phyloP scores from a whole-genome alignment of 2,113 vertebrate species.

The Halichoerus grypus region DNA sequence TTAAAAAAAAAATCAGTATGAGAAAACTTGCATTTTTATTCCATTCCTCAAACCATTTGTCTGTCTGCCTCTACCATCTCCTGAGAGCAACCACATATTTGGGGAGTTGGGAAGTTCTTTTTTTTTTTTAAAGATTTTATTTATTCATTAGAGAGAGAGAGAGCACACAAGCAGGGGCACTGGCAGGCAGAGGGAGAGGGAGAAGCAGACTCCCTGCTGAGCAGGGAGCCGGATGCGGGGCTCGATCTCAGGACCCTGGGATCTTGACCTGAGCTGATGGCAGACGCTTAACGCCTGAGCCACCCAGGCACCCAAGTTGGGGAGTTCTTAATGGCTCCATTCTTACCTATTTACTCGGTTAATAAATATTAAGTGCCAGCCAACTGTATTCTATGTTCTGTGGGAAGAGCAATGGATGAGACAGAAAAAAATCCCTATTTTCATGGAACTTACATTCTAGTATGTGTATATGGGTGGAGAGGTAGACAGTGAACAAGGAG shows the following conservation, averaged over 20 bases:
- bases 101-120: not conserved
- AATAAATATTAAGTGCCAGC: not conserved
- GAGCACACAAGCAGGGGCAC: not conserved
- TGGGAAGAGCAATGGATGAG: not conserved
- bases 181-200: not conserved
- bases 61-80: not conserved
- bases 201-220: not conserved
- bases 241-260: not conserved
- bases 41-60: not conserved
- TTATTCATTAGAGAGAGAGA: not conserved
- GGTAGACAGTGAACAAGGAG: not conserved
- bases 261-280: not conserved
- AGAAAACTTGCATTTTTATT: not conserved
- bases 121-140: not conserved
- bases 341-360: not conserved
- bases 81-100: not conserved
- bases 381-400: not conserved
- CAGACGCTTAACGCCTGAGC: not conserved
- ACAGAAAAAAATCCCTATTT: slow-evolving; percentile 6
- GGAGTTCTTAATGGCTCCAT: not conserved
- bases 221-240: rapidly evolving
- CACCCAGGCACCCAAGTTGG: not conserved
- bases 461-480: not conserved
- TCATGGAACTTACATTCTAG: not conserved
- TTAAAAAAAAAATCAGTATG: not conserved